Conservation (phyloP, 2,113 vertebrate genomes). For the Brevimyrus niger region DNA sequence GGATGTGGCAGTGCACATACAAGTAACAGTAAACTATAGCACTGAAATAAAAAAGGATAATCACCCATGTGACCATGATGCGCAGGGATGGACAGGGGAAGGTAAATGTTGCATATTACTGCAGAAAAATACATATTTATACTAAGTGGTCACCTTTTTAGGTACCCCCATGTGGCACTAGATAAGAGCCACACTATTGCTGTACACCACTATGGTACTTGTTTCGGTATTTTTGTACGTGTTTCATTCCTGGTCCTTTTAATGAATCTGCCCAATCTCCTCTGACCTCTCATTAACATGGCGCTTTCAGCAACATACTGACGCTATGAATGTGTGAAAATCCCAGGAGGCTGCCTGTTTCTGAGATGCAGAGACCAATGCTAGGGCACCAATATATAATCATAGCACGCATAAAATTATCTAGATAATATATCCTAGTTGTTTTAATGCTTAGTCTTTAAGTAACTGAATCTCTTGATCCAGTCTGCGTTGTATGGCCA, state of each 20-base stretch:
- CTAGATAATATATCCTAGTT: neutral
- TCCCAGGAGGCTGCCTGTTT: neutral
- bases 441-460: neutral
- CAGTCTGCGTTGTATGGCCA: neutral
- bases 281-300: neutral
- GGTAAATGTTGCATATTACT: neutral
- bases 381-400: neutral
- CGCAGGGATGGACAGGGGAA: neutral
- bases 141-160: neutral
- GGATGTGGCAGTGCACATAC: neutral
- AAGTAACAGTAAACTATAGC: neutral
- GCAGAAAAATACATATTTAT: neutral
- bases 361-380: neutral
- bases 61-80: neutral
- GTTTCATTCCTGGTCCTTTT: neutral
- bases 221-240: neutral
- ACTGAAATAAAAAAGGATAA: neutral
- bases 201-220: neutral
- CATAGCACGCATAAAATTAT: neutral
- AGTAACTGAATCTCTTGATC: neutral
- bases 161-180: neutral
- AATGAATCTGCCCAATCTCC: neutral
- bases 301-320: neutral
- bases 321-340: neutral
- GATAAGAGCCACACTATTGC: neutral